These are phyloP conservation scores for Drosophila navojoa DNA, from an alignment of 1,140 invertebrate genomes.

Conservation along the genomic window DNA sequence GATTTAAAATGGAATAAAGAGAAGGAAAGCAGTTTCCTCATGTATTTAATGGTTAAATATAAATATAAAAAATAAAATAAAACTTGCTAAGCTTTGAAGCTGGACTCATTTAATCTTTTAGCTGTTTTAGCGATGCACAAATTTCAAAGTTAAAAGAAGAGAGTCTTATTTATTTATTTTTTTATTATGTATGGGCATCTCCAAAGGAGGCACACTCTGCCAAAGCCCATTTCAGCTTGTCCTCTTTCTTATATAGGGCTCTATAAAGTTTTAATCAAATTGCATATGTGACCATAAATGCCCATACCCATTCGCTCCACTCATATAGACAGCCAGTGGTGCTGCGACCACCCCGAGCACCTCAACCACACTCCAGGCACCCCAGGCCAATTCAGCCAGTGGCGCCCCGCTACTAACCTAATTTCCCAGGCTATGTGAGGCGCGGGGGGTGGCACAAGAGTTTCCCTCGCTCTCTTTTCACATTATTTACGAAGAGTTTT, in stretches of 20 bases:
- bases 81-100: no score
- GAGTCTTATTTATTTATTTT: no score
- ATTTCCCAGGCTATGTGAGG: constrained; percentile 51
- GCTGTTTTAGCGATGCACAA: no score
- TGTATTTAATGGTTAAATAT: no score
- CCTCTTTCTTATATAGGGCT: constrained; percentile 15
- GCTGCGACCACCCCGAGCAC: constrained; percentile 15
- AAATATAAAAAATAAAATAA: no score
- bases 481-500: constrained; percentile 50
- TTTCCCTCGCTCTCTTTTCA: constrained; percentile 5
- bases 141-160: no score
- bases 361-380: background rate
- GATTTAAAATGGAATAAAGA: no score
- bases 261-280: constrained; percentile 71
- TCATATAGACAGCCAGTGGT: constrained; percentile 9
- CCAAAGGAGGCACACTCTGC: background rate
- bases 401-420: constrained; percentile 59
- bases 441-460: background rate
- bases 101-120: no score
- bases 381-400: constrained; percentile 6
- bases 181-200: no score
- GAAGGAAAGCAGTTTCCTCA: no score
- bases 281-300: constrained; percentile 59
- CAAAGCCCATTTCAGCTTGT: background rate
- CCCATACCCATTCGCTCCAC: no score